Evolutionary conservation across 2,797 vertebrate genomes (phyloP), one percentile per base, ranked within the genome.

Genomic region (Benthosema pterotum): DNA sequence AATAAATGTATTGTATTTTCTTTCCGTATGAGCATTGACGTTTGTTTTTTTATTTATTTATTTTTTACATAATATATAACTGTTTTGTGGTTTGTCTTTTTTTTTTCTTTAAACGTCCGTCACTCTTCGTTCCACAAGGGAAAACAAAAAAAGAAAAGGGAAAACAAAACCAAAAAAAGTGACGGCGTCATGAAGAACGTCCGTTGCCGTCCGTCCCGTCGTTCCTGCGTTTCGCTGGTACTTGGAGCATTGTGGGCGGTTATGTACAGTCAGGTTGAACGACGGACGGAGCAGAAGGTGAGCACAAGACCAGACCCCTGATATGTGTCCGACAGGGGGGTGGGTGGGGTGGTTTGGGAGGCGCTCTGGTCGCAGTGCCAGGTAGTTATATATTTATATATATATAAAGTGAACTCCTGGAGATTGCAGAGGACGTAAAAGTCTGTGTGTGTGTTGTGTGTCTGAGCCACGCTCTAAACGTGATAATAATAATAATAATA

Each of bases 161-260:
- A 43, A 46, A 45, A 52, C 7, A 12, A 52, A 79, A 54, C n/a
- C n/a, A 69, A 52, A 42, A 0, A n/a, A 58, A 65, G 54, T 6
- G 28, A 45, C 42, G 28, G 22, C 42, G 9, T 62, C 42, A 55
- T 77, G 15, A 84, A 60, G 32, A 79, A 73, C 72, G 77, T 86
- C 61, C 54, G 48, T 66, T n/a, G 79, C 78, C 79, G 82, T 82
- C 32, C 8, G 32, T 38, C 32, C 32, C 8, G 32, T 38, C 32
- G 32, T 80, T 81, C 80, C 83, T 86, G 82, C 81, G 72, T 69
- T 43, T 78, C 62, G 76, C 87, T 88, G 82, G 86, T 83, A 69
- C 53, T 78, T 68, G 32, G 60, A 79, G 74, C 32, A 52, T 13
- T 71, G 60, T 42, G 73, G 70, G 62, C 58, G 68, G 71, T 28